Evolutionary conservation across 2,113 vertebrate genomes (phyloP).

Genomic region (Nansenia antarctica): DNA sequence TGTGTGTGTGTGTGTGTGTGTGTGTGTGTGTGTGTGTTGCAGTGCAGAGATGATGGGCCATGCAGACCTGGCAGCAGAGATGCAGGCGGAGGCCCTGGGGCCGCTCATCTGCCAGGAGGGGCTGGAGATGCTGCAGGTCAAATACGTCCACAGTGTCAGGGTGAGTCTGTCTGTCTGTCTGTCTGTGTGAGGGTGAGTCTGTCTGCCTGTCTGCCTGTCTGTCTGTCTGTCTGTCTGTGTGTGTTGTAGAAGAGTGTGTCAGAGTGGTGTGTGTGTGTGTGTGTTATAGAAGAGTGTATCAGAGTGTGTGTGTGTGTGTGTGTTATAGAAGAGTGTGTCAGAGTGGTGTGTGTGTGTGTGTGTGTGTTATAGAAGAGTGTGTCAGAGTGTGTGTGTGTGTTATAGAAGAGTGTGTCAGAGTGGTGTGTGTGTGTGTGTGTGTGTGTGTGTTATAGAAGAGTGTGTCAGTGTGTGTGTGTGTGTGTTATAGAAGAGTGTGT

Average conservation of each 20-base stretch:
- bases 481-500: no score
- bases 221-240: neutral
- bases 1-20: neutral
- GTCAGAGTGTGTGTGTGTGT: neutral
- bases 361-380: no score
- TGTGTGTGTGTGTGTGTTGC: constrained; percentile 17
- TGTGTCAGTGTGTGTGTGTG: neutral
- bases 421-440: constrained; percentile 65
- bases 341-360: neutral
- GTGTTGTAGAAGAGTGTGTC: no score
- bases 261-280: neutral
- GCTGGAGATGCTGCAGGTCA: constrained; percentile 85
- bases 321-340: neutral
- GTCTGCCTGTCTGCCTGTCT: neutral
- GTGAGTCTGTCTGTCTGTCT: neutral
- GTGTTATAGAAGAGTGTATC: neutral
- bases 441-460: neutral
- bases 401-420: constrained; percentile 72
- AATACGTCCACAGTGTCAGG: constrained; percentile 83
- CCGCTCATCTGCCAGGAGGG: constrained; percentile 84
- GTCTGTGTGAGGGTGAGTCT: neutral
- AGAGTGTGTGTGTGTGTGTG: neutral
- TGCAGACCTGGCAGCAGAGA: constrained; percentile 82
- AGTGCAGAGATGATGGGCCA: constrained; percentile 93
- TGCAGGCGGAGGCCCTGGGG: constrained; percentile 78